phyloP scores from a whole-genome alignment of 2,797 vertebrate genomes.

The Momotus momota region DNA sequence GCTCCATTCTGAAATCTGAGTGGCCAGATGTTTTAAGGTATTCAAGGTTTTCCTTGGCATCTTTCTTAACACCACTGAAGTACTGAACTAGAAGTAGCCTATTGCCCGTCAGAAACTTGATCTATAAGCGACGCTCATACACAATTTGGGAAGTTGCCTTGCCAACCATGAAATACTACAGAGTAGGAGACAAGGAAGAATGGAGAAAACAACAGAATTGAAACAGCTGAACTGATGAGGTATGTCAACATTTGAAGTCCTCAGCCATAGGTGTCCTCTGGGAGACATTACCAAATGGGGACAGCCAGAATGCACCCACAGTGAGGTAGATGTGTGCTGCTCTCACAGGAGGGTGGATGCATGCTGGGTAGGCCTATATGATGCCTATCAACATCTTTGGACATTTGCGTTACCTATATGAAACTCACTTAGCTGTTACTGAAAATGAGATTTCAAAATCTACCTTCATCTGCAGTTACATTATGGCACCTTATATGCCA shows the following conservation, averaged over 20 bases:
- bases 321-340: rapidly evolving
- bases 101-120: neutral
- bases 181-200: neutral
- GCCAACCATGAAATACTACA: rapidly evolving
- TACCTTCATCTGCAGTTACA: neutral
- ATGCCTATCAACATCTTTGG: neutral
- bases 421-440: neutral
- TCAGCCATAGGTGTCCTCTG: neutral
- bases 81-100: neutral
- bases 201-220: neutral
- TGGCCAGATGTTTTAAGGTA: neutral
- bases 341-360: neutral
- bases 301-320: neutral
- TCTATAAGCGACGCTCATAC: neutral
- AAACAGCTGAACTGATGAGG: neutral
- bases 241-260: neutral
- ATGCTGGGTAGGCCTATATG: neutral
- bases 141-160: neutral
- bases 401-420: neutral
- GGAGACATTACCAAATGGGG: neutral
- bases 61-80: neutral
- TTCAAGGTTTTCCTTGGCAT: neutral
- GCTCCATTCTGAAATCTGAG: neutral
- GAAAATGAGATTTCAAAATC: neutral
- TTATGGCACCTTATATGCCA: neutral